These are phyloP conservation scores for Cataglyphis rosenhaueri DNA, from an alignment of 2,888 invertebrate genomes.

Conservation along the genomic window DNA sequence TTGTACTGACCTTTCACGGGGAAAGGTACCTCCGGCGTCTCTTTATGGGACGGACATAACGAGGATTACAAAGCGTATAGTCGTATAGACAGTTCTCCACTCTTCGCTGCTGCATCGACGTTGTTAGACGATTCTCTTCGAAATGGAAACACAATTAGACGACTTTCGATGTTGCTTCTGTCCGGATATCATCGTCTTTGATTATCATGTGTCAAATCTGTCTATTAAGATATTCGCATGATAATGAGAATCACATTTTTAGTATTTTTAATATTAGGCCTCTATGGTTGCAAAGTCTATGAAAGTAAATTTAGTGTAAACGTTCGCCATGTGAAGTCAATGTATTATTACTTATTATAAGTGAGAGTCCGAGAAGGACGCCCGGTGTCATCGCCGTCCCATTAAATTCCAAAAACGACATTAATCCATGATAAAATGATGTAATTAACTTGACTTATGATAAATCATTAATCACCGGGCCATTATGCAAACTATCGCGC, in stretches of 20 bases:
- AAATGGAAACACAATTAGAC: constrained; percentile 5
- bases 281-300: constrained; percentile 36
- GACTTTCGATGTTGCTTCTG: neutral
- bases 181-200: neutral
- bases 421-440: neutral
- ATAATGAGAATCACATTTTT: neutral
- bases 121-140: neutral
- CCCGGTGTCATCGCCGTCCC: neutral
- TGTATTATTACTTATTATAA: constrained; percentile 8
- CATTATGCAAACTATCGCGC: neutral
- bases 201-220: neutral
- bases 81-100: constrained; percentile 27
- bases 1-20: constrained; percentile 73
- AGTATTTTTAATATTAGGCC: neutral
- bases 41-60: constrained; percentile 65
- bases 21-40: constrained; percentile 71
- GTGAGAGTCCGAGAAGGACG: constrained; percentile 34
- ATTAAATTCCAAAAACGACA: neutral
- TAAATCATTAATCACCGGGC: neutral
- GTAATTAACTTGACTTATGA: constrained; percentile 26
- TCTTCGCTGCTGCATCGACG: constrained; percentile 6
- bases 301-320: constrained; percentile 57
- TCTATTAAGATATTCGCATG: constrained; percentile 14
- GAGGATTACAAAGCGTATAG: constrained; percentile 61
- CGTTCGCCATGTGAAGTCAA: neutral